Conservation (phyloP, 2,888 invertebrate species). For the Diogma glabrata region DNA sequence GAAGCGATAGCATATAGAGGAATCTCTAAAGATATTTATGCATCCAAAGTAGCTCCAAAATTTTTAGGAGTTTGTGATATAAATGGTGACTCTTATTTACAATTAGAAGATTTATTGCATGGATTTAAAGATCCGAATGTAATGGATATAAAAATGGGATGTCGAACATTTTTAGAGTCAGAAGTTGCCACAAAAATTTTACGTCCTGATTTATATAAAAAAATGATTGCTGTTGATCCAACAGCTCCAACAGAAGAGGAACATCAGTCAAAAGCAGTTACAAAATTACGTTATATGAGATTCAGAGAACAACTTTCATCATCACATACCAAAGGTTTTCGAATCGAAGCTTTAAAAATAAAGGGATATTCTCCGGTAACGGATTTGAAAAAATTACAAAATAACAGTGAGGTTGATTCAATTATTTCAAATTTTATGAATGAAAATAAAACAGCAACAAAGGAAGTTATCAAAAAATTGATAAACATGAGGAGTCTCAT, state of each 20-base stretch:
- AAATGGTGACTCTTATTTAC: conserved; percentile 72
- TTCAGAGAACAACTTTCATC: conserved; percentile 90
- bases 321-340: conserved; percentile 83
- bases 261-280: conserved; percentile 68
- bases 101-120: conserved; percentile 85
- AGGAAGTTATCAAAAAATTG: conserved; percentile 59
- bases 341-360: conserved; percentile 90
- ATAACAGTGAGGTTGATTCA: conserved; percentile 57
- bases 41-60: conserved; percentile 53
- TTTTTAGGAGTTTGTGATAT: conserved; percentile 70
- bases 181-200: conserved; percentile 84
- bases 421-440: conserved; percentile 67
- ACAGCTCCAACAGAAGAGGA: conserved; percentile 77
- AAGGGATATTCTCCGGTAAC: conserved; percentile 72
- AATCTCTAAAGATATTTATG: conserved; percentile 55
- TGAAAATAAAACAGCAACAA: conserved; percentile 49
- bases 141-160: conserved; percentile 97
- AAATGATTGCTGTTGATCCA: conserved; percentile 89
- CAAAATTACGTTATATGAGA: conserved; percentile 94
- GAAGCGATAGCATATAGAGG: conserved; percentile 71
- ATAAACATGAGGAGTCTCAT: conserved; percentile 65
- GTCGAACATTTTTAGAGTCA: conserved; percentile 87
- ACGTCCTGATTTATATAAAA: conserved; percentile 81
- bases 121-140: conserved; percentile 87
- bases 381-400: conserved; percentile 78